A percentile compares a stretch with the other conserved stretches of the same genome.
Evolutionary conservation across 2,113 vertebrate genomes (phyloP).

Genomic region (Xiphophorus couchianus): DNA sequence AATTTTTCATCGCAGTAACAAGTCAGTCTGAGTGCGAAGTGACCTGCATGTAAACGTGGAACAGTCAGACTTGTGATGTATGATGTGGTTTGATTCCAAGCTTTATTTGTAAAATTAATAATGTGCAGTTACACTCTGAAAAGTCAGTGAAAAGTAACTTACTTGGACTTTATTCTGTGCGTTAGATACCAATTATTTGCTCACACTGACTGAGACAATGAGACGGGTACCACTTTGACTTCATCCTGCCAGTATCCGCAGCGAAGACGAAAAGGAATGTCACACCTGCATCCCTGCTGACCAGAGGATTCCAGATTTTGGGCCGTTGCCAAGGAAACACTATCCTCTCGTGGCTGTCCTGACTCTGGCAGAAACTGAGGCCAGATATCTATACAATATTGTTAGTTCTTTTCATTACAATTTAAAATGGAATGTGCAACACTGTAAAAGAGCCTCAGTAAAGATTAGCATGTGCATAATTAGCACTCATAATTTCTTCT

Average conservation of each 20-base stretch:
- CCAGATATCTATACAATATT: slow-evolving; percentile 86
- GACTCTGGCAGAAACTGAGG: slow-evolving; percentile 84
- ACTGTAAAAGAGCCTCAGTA: neutral
- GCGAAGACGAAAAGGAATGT: slow-evolving; percentile 78
- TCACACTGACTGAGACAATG: neutral
- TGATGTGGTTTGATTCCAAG: neutral
- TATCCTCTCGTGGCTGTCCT: slow-evolving; percentile 91
- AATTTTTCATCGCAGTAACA: too few relatives aligned
- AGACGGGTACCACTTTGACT: slow-evolving; percentile 77
- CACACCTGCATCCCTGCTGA: slow-evolving; percentile 84
- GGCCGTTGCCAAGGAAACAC: slow-evolving; percentile 84
- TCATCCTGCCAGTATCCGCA: slow-evolving; percentile 78
- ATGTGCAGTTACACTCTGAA: neutral
- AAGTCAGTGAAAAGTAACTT: neutral
- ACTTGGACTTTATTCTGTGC: neutral
- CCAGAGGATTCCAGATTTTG: slow-evolving; percentile 85
- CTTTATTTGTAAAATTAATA: neutral
- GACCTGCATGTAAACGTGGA: too few relatives aligned
- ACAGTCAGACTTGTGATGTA: too few relatives aligned
- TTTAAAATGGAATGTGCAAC: neutral
- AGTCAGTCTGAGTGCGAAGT: too few relatives aligned
- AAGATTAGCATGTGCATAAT: neutral
- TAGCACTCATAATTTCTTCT: neutral
- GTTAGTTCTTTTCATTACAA: slow-evolving; percentile 78
- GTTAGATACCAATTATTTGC: neutral